Conservation (phyloP, 2,797 vertebrate genomes). For the Brachyrhaphis roseni region DNA sequence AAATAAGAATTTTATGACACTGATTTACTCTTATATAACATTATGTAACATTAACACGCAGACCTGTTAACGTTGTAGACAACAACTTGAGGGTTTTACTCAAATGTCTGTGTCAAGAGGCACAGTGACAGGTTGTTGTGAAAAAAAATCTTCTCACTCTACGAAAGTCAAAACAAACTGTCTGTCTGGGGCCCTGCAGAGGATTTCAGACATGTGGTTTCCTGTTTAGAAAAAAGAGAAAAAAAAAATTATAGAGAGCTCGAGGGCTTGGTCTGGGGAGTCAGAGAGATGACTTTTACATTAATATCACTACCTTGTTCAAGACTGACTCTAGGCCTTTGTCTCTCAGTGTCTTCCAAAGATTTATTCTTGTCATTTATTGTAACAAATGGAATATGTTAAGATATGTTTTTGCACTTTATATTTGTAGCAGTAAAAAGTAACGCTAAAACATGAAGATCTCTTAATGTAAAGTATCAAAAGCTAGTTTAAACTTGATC, state of each 20-base stretch:
- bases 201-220: constrained; percentile 95
- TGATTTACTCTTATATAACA: background rate
- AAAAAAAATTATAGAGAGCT: constrained; percentile 33
- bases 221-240: constrained; percentile 88
- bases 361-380: constrained; percentile 1
- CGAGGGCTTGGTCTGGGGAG: constrained; percentile 75
- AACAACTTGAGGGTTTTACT: constrained; percentile 6
- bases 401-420: background rate
- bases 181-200: constrained; percentile 71
- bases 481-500: constrained; percentile 30
- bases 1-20: background rate
- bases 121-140: constrained; percentile 69
- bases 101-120: constrained; percentile 30
- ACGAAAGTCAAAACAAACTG: constrained; percentile 75
- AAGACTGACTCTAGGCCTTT: constrained; percentile 6
- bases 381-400: background rate
- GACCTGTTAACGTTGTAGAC: constrained; percentile 7
- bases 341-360: constrained; percentile 15
- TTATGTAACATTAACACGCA: background rate
- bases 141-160: constrained; percentile 62
- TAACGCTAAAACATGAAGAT: background rate
- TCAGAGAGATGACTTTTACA: constrained; percentile 62
- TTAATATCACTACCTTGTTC: constrained; percentile 31
- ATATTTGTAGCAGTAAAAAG: background rate
- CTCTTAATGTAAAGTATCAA: background rate